Evolutionary conservation across 2,888 invertebrate species (phyloP), one percentile per base, ranked within the genome.

Genomic region (Aleiodes alternator): DNA sequence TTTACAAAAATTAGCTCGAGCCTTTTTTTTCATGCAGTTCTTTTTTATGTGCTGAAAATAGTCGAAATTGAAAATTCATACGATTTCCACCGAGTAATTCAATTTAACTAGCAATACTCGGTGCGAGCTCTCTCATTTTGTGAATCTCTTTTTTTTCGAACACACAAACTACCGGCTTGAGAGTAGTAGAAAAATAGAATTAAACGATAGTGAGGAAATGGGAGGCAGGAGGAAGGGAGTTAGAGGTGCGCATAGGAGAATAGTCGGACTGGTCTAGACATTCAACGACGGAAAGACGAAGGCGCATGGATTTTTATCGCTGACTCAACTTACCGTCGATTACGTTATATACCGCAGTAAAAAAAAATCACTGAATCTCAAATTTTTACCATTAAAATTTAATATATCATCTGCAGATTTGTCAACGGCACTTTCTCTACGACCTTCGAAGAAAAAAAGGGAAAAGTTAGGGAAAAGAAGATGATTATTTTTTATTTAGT

Each of bases 71-170:
- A 80, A 81, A 83, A 82, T 82, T 81, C 80, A 78, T 72, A 80
- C 82, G 76, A 83, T 82, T 43, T 81, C 79, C 78, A 69, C 59
- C 69, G 73, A 79, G 82, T 83, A 83, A 83, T 83, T 83, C 80
- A 82, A 83, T 83, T 83, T 83, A 83, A 81, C 80, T 78, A 73
- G 82, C 79, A 81, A 80, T 79, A 23, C 77, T 76, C 79, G 76
- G 72, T 59, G 76, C 79, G 81, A 83, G 82, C 80, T 83, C 82
- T 80, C 79, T 76, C 82, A 80, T 82, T 79, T 80, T 76, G 75
- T 77, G 77, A 80, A 82, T 81, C 80, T 82, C n/a, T 23, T 23
- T 23, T 76, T 53, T 61, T 43, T 43, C 43, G 9, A 43, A 43
- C 23, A 23, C 23, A 23, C 43, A 43, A 43, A 43, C 7, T 43